Percentiles rank a stretch among this genome's conserved stretches.
Conservation (phyloP, 2,113 vertebrate genomes). For the Hymenochirus boettgeri region DNA sequence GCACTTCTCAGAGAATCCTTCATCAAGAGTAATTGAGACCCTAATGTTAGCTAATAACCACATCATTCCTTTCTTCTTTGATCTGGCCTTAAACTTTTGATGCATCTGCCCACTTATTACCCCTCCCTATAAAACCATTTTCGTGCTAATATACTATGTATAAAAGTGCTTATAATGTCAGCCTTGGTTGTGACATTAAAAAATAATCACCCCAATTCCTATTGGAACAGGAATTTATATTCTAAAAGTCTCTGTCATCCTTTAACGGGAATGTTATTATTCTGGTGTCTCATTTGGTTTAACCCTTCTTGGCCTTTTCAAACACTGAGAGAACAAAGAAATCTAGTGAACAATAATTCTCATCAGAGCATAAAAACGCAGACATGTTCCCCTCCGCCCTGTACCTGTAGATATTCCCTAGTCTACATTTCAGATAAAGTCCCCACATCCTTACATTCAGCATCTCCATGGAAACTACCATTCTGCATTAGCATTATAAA, state of each 20-base stretch:
- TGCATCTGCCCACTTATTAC: no score
- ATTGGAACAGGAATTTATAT: no score
- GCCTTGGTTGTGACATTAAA: neutral
- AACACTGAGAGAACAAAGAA: constrained; percentile 22
- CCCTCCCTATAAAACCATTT: no score
- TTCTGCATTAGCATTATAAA: constrained; percentile 6
- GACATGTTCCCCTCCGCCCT: constrained; percentile 1
- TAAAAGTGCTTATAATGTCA: no score
- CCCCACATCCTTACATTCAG: neutral
- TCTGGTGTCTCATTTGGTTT: neutral
- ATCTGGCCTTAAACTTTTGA: no score
- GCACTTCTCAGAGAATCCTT: no score
- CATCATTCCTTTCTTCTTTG: no score
- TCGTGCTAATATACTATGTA: no score
- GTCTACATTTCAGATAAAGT: constrained; percentile 12
- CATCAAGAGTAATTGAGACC: no score
- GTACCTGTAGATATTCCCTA: neutral
- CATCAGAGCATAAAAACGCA: constrained; percentile 4
- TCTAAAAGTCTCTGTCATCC: neutral
- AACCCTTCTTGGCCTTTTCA: neutral
- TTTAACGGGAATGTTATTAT: constrained; percentile 10
- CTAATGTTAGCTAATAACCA: no score
- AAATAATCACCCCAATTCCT: neutral
- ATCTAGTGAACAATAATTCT: neutral
- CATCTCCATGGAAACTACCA: constrained; percentile 30